Percentiles rank a stretch among this genome's conserved stretches.
Conservation (phyloP, 2,113 vertebrate genomes). For the Ochotona princeps region DNA sequence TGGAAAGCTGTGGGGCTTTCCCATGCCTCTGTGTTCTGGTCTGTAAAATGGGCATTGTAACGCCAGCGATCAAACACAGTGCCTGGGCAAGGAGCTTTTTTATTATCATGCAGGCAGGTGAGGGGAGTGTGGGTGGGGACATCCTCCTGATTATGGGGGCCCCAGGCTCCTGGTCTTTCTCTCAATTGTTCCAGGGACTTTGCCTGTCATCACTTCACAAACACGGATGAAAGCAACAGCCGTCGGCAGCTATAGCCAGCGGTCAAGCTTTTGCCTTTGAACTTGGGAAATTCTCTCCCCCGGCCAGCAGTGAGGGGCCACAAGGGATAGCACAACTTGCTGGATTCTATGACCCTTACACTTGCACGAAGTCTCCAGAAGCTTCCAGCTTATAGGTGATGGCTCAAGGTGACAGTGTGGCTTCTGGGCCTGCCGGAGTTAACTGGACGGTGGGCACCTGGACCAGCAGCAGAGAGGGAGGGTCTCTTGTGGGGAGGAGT, state of each 20-base stretch:
- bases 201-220: neutral
- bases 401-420: too few species aligned
- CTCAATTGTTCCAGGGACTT: neutral
- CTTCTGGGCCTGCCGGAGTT: neutral
- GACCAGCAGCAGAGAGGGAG: conserved; percentile 24
- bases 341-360: neutral
- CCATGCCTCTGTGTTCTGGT: neutral
- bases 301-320: neutral
- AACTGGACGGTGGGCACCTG: neutral
- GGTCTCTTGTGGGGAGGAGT: neutral
- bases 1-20: neutral
- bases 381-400: neutral
- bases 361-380: neutral
- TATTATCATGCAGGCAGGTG: neutral
- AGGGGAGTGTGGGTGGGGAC: neutral
- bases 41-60: conserved; percentile 7
- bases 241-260: neutral
- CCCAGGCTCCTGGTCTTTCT: neutral
- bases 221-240: neutral
- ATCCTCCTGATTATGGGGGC: rapidly evolving
- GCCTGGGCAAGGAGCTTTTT: neutral
- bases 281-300: neutral
- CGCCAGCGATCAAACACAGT: neutral
- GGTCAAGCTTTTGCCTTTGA: neutral
- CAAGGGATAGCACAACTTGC: neutral